Base-by-base conservation (phyloP, 2,797 vertebrate genomes). In the Argyrosomus regius region DNA sequence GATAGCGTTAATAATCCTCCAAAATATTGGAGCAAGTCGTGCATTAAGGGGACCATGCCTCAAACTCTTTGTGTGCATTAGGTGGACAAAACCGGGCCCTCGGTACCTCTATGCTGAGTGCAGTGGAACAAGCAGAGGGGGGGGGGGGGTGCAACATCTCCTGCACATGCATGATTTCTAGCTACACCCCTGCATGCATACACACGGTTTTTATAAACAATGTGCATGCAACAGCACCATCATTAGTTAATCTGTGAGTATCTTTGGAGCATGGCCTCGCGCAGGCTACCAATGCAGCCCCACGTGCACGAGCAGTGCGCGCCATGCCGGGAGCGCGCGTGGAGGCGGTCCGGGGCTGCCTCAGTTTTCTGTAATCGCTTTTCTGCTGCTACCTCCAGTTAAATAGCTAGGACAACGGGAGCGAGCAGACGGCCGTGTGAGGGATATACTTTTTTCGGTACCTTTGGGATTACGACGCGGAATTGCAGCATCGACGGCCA, bases 311-410 rank as follows among this genome's bases (percentile, higher is more conserved):
- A 87, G 93, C 83, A 5, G 85, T 75, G 91, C 88, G 88, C 81
- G 83, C 89, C 43, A 8, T 9, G 12, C 1, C 86, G 89, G 84
- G 93, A 89, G 91, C 95, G 95, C 95, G 95, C 95, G 63, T 60
- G 94, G 95, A 94, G 95, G 95, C 95, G 95, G 95, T 95, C 93
- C 94, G 91, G 94, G 82, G 79, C 92, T 92, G 93, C 92, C 82
- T 94, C 90, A 48, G 88, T 92, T 91, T 63, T 92, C 91, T 91
- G 90, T 94, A 85, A 87, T 93, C 93, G 91, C 89, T 85, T 87
- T 90, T 89, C 89, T 85, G 84, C 90, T 88, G 92, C 90, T 89
- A 72, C 90, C 93, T 93, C 93, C 93, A 92, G 91, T 94, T 91
- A 93, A 95, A 94, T 81, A 94, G 93, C 94, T 80, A 89, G 92